These are phyloP conservation scores for Epirrita christyi DNA, from an alignment of 2,888 invertebrate species.

Conservation along the genomic window DNA sequence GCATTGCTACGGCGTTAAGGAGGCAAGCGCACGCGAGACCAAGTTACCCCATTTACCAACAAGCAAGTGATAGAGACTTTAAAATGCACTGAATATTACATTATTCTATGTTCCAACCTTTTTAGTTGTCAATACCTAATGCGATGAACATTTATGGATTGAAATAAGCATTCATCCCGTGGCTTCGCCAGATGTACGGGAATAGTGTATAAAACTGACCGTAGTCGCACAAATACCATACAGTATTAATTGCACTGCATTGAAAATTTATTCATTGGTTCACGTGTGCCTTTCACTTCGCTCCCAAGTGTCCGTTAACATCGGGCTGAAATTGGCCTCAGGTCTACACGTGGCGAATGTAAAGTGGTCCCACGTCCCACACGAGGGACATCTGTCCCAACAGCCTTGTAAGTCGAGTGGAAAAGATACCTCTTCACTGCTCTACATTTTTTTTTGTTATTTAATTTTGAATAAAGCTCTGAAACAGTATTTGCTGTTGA, in stretches of 20 bases:
- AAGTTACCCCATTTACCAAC: slow-evolving; percentile 9
- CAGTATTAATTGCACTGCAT: slow-evolving; percentile 21
- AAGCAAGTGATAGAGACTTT: no score
- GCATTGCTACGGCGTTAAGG: slow-evolving; percentile 19
- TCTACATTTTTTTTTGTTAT: not conserved
- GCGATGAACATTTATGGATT: no score
- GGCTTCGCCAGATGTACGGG: no score
- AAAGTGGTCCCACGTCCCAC: not conserved
- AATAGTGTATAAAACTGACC: not conserved
- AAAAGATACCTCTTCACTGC: not conserved
- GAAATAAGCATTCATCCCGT: no score
- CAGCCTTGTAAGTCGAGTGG: not conserved
- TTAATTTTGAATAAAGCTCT: not conserved
- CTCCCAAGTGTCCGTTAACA: not conserved
- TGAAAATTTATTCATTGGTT: slow-evolving; percentile 54
- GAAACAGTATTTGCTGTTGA: no score
- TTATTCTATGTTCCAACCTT: no score
- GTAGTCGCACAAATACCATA: not conserved
- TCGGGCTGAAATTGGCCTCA: not conserved
- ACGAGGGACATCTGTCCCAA: not conserved
- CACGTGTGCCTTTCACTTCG: slow-evolving; percentile 29
- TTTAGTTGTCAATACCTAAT: no score
- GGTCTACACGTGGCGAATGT: not conserved
- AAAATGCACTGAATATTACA: no score
- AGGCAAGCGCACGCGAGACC: slow-evolving; percentile 15